Conservation (phyloP, 2,888 invertebrate species). For the Standfussiana lucernea region DNA sequence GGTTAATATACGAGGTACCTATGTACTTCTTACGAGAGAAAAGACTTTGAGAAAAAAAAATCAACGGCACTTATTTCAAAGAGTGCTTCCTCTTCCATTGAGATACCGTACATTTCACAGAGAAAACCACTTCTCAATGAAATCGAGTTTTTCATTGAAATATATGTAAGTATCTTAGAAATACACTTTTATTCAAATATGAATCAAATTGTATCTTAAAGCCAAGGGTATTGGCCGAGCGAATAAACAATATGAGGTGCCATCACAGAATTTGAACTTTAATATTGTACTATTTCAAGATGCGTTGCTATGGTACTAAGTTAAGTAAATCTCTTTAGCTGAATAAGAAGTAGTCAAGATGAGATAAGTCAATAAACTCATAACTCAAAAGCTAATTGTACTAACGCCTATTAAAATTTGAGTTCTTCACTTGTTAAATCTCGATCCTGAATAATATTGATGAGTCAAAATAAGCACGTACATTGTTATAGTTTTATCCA, state of each 20-base stretch:
- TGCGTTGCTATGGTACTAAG: background rate
- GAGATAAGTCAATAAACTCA: conserved; percentile 33
- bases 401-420: conserved; percentile 38
- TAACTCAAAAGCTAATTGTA: conserved; percentile 26
- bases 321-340: background rate
- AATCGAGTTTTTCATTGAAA: conserved; percentile 44
- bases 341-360: background rate
- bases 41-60: conserved; percentile 30
- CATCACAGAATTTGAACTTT: background rate
- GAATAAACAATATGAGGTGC: conserved; percentile 1
- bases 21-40: conserved; percentile 18
- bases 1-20: conserved; percentile 26
- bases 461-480: conserved; percentile 24
- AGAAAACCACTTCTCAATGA: conserved; percentile 11
- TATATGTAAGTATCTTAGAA: background rate
- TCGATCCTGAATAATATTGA: conserved; percentile 37
- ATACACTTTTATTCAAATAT: conserved; percentile 8
- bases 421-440: conserved; percentile 10
- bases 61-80: conserved; percentile 39
- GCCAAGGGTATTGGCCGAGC: background rate
- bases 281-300: conserved; percentile 10
- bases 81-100: conserved; percentile 20
- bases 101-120: conserved; percentile 19
- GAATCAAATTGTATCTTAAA: conserved; percentile 17
- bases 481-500: conserved; percentile 30